A percentile compares a stretch with the other conserved stretches of the same genome.
Conservation (phyloP, 2,888 invertebrate genomes). For the Ophion obscuratus region DNA sequence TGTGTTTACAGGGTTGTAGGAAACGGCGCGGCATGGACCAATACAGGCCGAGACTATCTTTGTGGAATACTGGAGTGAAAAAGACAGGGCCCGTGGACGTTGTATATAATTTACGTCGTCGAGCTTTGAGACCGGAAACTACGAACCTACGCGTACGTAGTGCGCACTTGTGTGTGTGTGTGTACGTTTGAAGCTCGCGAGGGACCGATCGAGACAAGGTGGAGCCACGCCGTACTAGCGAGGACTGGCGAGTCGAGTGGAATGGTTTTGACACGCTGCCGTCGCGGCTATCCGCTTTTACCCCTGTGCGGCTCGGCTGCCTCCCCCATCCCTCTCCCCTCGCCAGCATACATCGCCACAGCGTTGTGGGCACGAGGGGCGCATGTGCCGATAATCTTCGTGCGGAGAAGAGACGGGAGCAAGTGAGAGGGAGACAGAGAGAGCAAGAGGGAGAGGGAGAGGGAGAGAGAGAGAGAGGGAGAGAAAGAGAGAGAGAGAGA, state of each 20-base stretch:
- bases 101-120: slow-evolving; percentile 21
- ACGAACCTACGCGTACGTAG: too few species aligned
- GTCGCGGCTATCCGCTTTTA: slow-evolving; percentile 74
- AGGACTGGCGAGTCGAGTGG: slow-evolving; percentile 75
- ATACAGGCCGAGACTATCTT: neutral
- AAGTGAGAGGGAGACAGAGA: slow-evolving; percentile 20
- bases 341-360: slow-evolving; percentile 47
- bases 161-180: too few species aligned
- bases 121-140: neutral
- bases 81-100: slow-evolving; percentile 4
- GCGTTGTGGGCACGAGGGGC: slow-evolving; percentile 71
- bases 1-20: too few species aligned
- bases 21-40: slow-evolving; percentile 5
- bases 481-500: slow-evolving; percentile 1
- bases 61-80: neutral
- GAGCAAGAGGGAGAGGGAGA: slow-evolving; percentile 19
- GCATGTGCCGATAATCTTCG: slow-evolving; percentile 83
- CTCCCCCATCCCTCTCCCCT: slow-evolving; percentile 30
- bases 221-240: slow-evolving; percentile 79
- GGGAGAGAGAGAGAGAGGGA: slow-evolving; percentile 8
- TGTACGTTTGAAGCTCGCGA: slow-evolving; percentile 7
- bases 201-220: slow-evolving; percentile 65
- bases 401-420: slow-evolving; percentile 61
- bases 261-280: slow-evolving; percentile 81
- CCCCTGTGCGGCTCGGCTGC: slow-evolving; percentile 55